Conservation (phyloP, 2,113 vertebrate genomes). For the Bubo scandiacus region DNA sequence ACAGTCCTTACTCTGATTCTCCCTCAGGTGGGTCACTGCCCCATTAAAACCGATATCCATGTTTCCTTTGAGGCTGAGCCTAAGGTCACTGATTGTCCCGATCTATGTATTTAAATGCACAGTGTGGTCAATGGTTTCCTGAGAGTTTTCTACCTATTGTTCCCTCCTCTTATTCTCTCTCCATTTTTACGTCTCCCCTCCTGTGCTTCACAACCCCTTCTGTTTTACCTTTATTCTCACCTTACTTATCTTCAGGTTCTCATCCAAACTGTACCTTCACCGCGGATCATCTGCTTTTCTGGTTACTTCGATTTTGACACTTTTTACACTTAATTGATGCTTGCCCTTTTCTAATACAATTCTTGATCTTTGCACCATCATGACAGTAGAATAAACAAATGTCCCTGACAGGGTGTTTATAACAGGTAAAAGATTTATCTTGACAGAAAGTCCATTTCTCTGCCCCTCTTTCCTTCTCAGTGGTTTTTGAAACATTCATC, state of each 20-base stretch:
- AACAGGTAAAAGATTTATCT: neutral
- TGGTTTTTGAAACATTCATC: neutral
- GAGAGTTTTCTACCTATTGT: neutral
- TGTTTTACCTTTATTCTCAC: neutral
- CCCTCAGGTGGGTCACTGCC: neutral
- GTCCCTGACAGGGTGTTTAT: neutral
- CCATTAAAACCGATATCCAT: neutral
- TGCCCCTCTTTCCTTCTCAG: neutral
- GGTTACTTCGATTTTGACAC: neutral
- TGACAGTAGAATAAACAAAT: neutral
- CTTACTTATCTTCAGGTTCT: neutral
- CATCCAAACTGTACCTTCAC: neutral
- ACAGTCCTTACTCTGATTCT: neutral
- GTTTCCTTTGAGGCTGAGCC: neutral
- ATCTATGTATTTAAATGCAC: neutral
- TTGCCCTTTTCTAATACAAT: neutral
- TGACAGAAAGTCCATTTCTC: neutral
- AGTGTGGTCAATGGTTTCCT: neutral
- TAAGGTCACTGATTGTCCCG: neutral
- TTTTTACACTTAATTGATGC: neutral
- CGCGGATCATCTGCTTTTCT: neutral
- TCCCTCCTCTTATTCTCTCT: neutral
- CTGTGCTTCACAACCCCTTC: neutral
- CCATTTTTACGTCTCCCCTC: neutral
- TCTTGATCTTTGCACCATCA: neutral